A percentile compares a stretch with the other conserved stretches of the same genome.
Conservation (phyloP, 2,113 vertebrate species). For the Opisthocomus hoazin region DNA sequence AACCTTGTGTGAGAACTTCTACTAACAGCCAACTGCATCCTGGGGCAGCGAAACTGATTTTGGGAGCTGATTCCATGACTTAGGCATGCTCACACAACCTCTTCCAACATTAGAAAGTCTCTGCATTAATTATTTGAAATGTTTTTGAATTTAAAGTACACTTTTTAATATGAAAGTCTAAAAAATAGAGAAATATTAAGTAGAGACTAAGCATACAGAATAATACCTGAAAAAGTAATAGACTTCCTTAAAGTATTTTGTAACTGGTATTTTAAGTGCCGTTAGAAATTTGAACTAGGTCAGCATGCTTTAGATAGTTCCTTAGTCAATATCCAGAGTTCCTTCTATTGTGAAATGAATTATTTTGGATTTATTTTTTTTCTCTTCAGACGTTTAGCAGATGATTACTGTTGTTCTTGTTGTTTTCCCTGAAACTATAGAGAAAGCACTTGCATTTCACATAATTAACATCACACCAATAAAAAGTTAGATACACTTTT, state of each 20-base stretch:
- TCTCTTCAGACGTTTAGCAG: not conserved
- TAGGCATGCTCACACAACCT: not conserved
- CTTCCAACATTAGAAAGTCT: not conserved
- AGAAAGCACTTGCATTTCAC: not conserved
- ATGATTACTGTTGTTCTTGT: not conserved
- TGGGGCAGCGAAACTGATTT: not conserved
- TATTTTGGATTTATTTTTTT: not conserved
- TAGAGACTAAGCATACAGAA: not conserved
- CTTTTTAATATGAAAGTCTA: not conserved
- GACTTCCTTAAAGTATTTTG: not conserved
- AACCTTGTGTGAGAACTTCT: not conserved
- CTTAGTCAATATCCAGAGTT: not conserved
- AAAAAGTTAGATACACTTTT: not conserved
- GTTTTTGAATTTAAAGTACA: not conserved
- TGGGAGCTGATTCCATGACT: not conserved
- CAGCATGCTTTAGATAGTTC: not conserved
- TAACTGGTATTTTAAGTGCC: not conserved
- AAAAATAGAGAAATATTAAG: not conserved
- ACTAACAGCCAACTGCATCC: not conserved
- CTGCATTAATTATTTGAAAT: not conserved
- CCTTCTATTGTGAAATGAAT: not conserved
- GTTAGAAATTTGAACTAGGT: not conserved
- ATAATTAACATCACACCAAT: not conserved
- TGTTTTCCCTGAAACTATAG: not conserved
- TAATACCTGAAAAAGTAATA: not conserved